These are phyloP conservation scores for Porphyrio hochstetteri DNA, from an alignment of 2,113 vertebrate species.

Conservation along the genomic window DNA sequence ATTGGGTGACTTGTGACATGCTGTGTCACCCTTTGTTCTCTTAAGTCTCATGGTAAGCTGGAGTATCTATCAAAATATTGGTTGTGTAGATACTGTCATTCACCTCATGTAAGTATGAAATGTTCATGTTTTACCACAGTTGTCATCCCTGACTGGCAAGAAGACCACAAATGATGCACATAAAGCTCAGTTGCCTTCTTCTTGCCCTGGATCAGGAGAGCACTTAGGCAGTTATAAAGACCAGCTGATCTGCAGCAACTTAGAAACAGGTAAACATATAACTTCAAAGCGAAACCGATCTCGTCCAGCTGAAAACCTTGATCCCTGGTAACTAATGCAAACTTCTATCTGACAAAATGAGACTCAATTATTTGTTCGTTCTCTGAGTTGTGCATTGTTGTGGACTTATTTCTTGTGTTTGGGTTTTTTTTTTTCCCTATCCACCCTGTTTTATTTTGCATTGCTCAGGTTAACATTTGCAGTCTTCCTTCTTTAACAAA, in stretches of 20 bases:
- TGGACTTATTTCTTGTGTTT: neutral
- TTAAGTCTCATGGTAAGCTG: neutral
- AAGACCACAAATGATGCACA: neutral
- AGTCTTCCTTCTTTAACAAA: constrained; percentile 15
- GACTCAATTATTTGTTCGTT: neutral
- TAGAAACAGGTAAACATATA: neutral
- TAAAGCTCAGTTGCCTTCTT: neutral
- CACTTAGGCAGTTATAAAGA: neutral
- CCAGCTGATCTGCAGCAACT: neutral
- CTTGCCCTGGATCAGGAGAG: neutral
- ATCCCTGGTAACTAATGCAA: neutral
- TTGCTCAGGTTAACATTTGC: constrained; percentile 27
- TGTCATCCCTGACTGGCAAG: neutral
- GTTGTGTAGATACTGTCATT: neutral
- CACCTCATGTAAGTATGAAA: neutral
- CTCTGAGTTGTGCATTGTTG: neutral
- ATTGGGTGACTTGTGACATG: neutral
- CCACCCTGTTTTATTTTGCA: neutral
- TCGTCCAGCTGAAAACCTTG: neutral
- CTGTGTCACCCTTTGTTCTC: neutral
- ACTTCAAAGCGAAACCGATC: neutral
- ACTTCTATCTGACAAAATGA: neutral
- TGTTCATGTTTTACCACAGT: neutral
- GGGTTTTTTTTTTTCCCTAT: neutral
- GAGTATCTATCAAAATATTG: neutral